Evolutionary conservation across 2,113 vertebrate species (phyloP), one percentile per base, ranked within the genome.

Genomic region (Panurus biarmicus): DNA sequence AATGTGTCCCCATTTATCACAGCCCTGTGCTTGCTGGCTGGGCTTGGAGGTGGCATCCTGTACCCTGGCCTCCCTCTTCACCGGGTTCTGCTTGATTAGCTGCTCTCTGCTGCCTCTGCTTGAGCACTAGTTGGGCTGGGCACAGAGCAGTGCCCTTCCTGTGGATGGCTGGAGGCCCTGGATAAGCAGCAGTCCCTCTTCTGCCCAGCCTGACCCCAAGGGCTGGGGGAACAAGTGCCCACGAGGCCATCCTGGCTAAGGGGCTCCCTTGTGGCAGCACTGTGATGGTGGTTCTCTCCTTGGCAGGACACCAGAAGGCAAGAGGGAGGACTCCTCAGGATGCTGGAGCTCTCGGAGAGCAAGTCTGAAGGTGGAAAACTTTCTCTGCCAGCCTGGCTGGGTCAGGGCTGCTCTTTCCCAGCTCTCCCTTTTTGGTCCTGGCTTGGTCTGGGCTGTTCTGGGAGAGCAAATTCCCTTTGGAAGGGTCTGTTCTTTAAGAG

Each of bases 271-370:
- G 0, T 1, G 23, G 42, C 89, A 73, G 50, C 0, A 0, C 45
- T 57, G 33, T 95, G 75, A 95, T 26, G 5, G 57, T 38, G 65
- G 47, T 94, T 90, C 70, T 94, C 76, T 73, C 92, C 89, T 64
- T 96, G 33, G 44, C 94, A 98, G 98, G 95, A 87, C 33, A 40
- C 53, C n/a, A 66, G 85, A 64, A 85, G 6, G 33, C 90, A 10
- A 67, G 96, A 97, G 95, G 87, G 94, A 42, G 95, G 97, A 77
- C 98, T 98, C 71, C 96, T 98, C 73, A 97, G 64, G 88, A 96
- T 98, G 93, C 92, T 98, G 94, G 98, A 98, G 81, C 95, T 97
- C 71, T 98, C 97, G 3, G 98, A 98, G 77, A 70, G 90, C 74
- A 96, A 92, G 64, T 87, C 95, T 89, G 73, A 92, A 97, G 98